Evolutionary conservation across 2,888 invertebrate genomes (phyloP).

Genomic region (Matsumyia berberina): DNA sequence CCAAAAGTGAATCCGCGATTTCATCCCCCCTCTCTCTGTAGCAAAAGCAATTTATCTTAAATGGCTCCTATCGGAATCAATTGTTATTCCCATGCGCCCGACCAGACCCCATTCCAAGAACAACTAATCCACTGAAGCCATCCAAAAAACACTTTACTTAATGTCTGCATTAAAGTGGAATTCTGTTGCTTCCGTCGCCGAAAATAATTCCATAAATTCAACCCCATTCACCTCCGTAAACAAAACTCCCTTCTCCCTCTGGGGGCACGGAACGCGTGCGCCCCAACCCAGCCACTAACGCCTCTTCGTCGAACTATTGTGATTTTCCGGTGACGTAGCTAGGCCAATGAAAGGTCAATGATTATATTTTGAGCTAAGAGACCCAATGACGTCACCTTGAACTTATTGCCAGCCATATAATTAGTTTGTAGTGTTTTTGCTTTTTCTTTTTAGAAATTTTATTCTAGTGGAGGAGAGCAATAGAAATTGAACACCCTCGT

Average conservation of each 20-base stretch:
- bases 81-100: not conserved
- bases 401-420: constrained; percentile 18
- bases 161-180: constrained; percentile 38
- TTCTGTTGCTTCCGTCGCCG: constrained; percentile 24
- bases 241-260: not conserved
- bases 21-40: not conserved
- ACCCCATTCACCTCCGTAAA: constrained; percentile 3
- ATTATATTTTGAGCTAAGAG: constrained; percentile 42
- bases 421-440: constrained; percentile 26
- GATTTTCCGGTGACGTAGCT: constrained; percentile 56
- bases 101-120: not conserved
- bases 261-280: constrained; percentile 13
- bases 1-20: not conserved
- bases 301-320: constrained; percentile 21
- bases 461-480: not conserved
- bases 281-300: not conserved
- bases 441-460: not conserved
- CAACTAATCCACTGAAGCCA: constrained; percentile 20
- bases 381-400: constrained; percentile 45
- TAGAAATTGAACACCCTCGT: constrained; percentile 18
- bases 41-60: not conserved
- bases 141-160: constrained; percentile 24
- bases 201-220: constrained; percentile 28
- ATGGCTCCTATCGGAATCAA: constrained; percentile 8
- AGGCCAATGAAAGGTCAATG: constrained; percentile 58